Percentiles rank a stretch among this genome's conserved stretches.
Evolutionary conservation across 2,797 vertebrate genomes (phyloP).

Genomic region (Pangasius krempfi): DNA sequence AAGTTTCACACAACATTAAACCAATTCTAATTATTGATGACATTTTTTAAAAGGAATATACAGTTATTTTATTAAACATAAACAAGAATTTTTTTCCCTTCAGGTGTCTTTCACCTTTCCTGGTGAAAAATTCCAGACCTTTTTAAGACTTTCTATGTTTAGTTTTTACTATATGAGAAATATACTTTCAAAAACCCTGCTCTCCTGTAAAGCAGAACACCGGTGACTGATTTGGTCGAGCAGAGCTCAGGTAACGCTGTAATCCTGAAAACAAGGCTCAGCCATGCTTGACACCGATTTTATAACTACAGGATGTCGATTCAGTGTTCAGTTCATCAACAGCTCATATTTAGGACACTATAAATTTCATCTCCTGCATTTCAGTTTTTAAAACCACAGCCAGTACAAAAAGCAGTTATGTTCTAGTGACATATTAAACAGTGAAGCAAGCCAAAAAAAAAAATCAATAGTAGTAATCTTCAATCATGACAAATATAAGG

Average conservation of each 20-base stretch:
- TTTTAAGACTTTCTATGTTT: not conserved
- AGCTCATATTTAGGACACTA: slow-evolving; percentile 18
- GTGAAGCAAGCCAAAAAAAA: slow-evolving; percentile 24
- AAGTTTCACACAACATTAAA: not conserved
- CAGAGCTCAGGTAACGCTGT: not conserved
- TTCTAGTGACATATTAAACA: slow-evolving; percentile 48
- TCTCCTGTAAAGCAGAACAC: not conserved
- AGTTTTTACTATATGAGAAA: not conserved
- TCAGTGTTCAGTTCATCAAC: slow-evolving; percentile 4
- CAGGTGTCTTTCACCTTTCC: not conserved
- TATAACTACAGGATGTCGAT: slow-evolving; percentile 1
- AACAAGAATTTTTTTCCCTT: not conserved
- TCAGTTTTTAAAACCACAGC: slow-evolving; percentile 27
- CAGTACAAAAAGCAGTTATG: slow-evolving; percentile 35
- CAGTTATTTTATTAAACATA: not conserved
- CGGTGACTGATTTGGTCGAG: not conserved
- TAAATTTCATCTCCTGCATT: not conserved
- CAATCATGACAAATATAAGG: slow-evolving; percentile 31
- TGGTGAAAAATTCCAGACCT: not conserved
- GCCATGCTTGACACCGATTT: not conserved
- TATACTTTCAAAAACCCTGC: too few relatives aligned
- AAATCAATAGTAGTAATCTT: slow-evolving; percentile 55
- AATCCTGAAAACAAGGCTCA: slow-evolving; percentile 12
- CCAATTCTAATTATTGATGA: not conserved
- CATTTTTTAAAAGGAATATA: not conserved